These are phyloP conservation scores for Andricus curvator DNA, from an alignment of 2,888 invertebrate genomes.

Conservation along the genomic window DNA sequence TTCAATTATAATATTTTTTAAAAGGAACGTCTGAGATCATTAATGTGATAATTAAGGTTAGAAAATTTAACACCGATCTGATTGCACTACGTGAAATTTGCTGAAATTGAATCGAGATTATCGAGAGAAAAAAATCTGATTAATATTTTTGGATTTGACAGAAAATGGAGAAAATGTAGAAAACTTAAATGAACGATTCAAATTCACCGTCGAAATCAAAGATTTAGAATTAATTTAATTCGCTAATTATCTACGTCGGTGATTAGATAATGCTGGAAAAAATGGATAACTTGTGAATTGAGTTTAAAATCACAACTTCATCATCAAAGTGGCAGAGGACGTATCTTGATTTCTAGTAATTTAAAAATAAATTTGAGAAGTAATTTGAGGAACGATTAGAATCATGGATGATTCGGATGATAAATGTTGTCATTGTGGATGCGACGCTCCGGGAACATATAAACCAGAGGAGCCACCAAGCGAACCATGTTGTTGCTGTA, in stretches of 20 bases:
- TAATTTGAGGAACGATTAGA: neutral
- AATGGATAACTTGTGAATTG: neutral
- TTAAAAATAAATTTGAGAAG: neutral
- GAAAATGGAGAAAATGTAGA: neutral
- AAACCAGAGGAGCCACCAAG: constrained; percentile 45
- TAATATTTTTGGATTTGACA: neutral
- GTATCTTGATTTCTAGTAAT: neutral
- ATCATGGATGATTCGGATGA: constrained; percentile 19
- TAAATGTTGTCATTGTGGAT: constrained; percentile 47
- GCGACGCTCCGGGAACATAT: constrained; percentile 42
- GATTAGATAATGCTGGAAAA: neutral
- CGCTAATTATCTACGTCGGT: neutral
- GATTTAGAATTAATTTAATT: neutral
- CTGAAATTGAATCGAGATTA: neutral
- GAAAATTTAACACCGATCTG: neutral
- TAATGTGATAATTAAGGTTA: neutral
- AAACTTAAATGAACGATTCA: neutral
- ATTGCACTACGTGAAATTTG: neutral
- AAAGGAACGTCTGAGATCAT: neutral
- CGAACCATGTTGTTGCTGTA: constrained; percentile 68
- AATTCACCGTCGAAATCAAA: neutral
- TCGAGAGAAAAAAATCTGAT: neutral
- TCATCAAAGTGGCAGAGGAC: neutral
- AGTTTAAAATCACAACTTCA: neutral
- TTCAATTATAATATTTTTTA: neutral